Conservation (phyloP, 2,113 vertebrate genomes). For the Oryzias melastigma region DNA sequence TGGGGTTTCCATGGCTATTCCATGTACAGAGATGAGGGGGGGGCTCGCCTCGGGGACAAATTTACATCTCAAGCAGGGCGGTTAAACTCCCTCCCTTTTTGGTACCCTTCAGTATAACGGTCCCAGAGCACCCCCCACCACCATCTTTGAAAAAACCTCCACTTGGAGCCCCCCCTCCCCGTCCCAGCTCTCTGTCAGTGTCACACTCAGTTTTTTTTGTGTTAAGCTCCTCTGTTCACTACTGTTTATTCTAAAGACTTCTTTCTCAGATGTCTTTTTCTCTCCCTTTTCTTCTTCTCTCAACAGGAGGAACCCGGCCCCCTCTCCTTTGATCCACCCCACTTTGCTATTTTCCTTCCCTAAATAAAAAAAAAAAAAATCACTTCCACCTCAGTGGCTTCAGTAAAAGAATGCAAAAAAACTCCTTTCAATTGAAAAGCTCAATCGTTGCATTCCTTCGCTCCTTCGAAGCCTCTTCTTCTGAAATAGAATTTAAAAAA, state of each 20-base stretch:
- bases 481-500: conserved; percentile 33
- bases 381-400: conserved; percentile 59
- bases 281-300: conserved; percentile 39
- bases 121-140: conserved; percentile 15
- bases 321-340: conserved; percentile 67
- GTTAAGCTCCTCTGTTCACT: conserved; percentile 69
- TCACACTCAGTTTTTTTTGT: conserved; percentile 54
- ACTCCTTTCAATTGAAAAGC: conserved; percentile 16
- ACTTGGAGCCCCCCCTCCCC: conserved; percentile 50
- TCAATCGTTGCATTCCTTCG: conserved; percentile 47
- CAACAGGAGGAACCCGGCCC: conserved; percentile 54
- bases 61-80: conserved; percentile 82
- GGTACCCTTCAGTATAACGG: conserved; percentile 64
- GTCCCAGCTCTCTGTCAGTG: conserved; percentile 40
- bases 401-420: conserved; percentile 51
- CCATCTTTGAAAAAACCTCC: conserved; percentile 28
- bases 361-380: conserved; percentile 30
- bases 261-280: conserved; percentile 41
- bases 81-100: conserved; percentile 53
- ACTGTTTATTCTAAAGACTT: conserved; percentile 49
- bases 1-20: conserved; percentile 79
- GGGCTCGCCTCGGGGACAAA: conserved; percentile 69
- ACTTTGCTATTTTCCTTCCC: conserved; percentile 46
- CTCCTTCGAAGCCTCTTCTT: conserved; percentile 14
- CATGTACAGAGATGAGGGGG: conserved; percentile 70